Evolutionary conservation across 2,888 invertebrate species (phyloP), one percentile per base, ranked within the genome.

Genomic region (Busseola fusca): DNA sequence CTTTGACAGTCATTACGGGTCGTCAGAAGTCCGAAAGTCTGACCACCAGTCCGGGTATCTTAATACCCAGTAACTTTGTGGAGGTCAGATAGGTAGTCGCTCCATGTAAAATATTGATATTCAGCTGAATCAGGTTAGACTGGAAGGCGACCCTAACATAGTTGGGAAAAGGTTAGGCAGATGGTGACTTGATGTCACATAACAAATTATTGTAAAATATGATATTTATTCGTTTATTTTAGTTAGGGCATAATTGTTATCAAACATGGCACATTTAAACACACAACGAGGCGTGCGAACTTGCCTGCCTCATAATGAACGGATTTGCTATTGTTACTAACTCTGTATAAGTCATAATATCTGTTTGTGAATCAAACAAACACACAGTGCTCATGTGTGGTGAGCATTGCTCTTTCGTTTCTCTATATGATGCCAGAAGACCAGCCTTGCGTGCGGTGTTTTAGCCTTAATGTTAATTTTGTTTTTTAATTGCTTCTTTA

Each of bases 301-400:
- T 45, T n/a, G 9, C 9, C 27, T 30, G 27, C 16, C 16, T 16
- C 30, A 30, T 30, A 62, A 45, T 62, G 45, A 9, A 30, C 21
- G 4, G 21, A 21, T 45, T 30, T 30, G 16, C 27, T 62, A 67
- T 65, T 66, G 66, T 65, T 37, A 48, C 6, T 21, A 25, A 21
- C 10, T 16, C 5, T 45, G 27, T 45, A 0, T 14, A 7, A 5
- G 0, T 48, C 34, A 25, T 37, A 21, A 48, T 25, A 65, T 34
- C 4, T 21, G 21, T 14, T 67, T 48, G 25, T 9, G 45, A 65
- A 67, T 21, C 25, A 30, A 63, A 6, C 25, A n/a, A n/a, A 27
- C 27, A 27, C 10, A 10, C 3, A 21, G 16, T 27, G 3, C 12
- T 21, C 16, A 40, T 62, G n/a, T 62, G 14, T 65, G 10, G 27